Evolutionary conservation across 2,797 vertebrate genomes (phyloP), one percentile per base, ranked within the genome.

Genomic region (Phalanger gymnotis): DNA sequence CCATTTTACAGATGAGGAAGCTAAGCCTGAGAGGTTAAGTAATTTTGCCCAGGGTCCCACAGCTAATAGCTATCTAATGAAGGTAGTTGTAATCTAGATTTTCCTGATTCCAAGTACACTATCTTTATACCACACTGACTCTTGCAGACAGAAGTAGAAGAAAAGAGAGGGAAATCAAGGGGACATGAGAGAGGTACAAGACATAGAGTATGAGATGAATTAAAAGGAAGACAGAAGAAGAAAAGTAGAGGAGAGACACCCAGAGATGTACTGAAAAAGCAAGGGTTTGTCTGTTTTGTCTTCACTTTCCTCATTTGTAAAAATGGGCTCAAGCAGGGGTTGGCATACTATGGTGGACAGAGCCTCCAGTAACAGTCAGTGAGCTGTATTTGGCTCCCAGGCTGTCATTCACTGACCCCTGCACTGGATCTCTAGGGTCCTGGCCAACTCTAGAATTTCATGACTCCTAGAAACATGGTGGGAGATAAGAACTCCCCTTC

Each of bases 31-130:
- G 52, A 10, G 40, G 14, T 51, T 54, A 93, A 47, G 0, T 47
- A 91, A 81, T 51, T 81, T 58, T 93, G 52, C 61, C n/a, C 53
- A 95, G 53, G 55, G 92, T 53, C 73, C 56, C 91, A 56, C 30
- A 92, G 10, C 51, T 94, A 9, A 57, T 92, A 58, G 53, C 34
- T 58, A 92, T n/a, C 5, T 66, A 4, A 66, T 66, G 61, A 66
- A 66, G 13, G 13, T n/a, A 14, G 5, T n/a, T 66, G 61, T 34
- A 66, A 66, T 66, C 34, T 66, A 66, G 61, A 10, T 66, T n/a
- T 66, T 66, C 34, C 34, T 66, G 61, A n/a, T 16, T 58, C 57
- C 57, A 58, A 58, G 10, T 58, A 11, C 11, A 31, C 22, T 58
- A 31, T 13, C 3, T 11, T 58, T 58, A 58, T 58, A 31, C 57